Conservation (phyloP, 1,140 invertebrate genomes). For the Nylanderia fulva region DNA sequence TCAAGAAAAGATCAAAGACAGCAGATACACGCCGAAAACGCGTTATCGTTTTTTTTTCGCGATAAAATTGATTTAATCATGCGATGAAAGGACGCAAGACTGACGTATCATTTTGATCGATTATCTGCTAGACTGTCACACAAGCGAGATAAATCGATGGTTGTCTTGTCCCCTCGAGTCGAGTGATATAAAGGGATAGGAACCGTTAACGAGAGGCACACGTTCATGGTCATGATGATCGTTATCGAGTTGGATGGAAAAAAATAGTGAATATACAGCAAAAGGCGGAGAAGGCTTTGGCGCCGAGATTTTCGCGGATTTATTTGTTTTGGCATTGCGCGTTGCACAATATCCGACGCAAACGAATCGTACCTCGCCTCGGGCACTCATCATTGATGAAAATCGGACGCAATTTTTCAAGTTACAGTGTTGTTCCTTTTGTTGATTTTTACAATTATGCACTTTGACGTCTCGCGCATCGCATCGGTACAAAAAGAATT, state of each 20-base stretch:
- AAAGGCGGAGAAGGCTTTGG: not conserved
- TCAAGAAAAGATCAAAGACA: not conserved
- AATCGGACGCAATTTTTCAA: not conserved
- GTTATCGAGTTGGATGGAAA: not conserved
- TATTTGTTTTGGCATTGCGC: constrained; percentile 62
- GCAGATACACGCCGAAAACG: not conserved
- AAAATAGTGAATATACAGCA: constrained; percentile 24
- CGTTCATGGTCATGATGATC: constrained; percentile 15
- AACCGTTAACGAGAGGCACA: not conserved
- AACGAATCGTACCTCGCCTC: not conserved
- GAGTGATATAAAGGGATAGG: constrained; percentile 23
- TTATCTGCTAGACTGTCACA: not conserved
- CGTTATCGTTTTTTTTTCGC: not conserved
- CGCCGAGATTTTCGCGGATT: constrained; percentile 45
- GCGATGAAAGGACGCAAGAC: not conserved
- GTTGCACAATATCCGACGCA: not conserved
- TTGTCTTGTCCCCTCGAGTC: not conserved
- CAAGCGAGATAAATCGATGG: constrained; percentile 44
- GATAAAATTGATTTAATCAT: constrained; percentile 36
- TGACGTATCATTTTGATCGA: constrained; percentile 43
- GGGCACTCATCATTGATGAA: not conserved
- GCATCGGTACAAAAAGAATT: not conserved
- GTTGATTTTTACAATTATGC: constrained; percentile 12
- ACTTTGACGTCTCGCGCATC: too few relatives aligned
- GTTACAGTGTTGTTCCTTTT: constrained; percentile 24